Base-by-base conservation (phyloP, 2,113 vertebrate genomes). In the Tiliqua scincoides region DNA sequence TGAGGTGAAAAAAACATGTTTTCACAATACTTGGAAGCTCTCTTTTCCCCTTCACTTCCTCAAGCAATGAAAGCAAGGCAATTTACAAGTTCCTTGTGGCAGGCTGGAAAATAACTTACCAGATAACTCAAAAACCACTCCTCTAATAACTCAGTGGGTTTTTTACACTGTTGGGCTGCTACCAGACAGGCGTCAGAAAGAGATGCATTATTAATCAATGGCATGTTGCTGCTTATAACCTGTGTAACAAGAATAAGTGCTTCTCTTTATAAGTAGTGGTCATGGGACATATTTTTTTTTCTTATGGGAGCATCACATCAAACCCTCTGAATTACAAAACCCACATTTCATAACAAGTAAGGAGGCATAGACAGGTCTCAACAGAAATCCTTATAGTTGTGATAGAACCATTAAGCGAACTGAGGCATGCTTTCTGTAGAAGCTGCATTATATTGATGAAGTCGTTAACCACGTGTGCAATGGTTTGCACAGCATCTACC, bases 21-120 rank as follows among this genome's bases (percentile, higher is more conserved):
- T 91, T 79, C 78, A 90, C 87, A 92, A 90, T 89, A 90, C 88
- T 85, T 90, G 90, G 90, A 93, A 91, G 37, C 93, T 35, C 87
- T 89, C 32, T 79, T 52, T 76, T 93, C 86, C 85, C 37, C 43
- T 86, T 92, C 4, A 32, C 76, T 91, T 93, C 85, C 89, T 89
- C 75, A 65, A n/a, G 67, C 80, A 30, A 75, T 87, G 89, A 89
- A 79, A 87, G 79, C 90, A 40, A 89, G 83, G 90, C 74, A 91
- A 57, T 83, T 83, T 91, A 90, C 32, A 79, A 79, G 77, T 89
- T 91, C 80, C 1, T 0, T 81, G 62, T 67, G 82, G 72, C 40
- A 79, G 81, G 57, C 77, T 73, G 89, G 85, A 78, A 86, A 91
- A 82, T 40, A 84, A 81, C 76, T 84, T 2, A 1, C 63, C 87